These are phyloP conservation scores for Butorides virescens DNA, from an alignment of 2,113 vertebrate species.

Conservation along the genomic window DNA sequence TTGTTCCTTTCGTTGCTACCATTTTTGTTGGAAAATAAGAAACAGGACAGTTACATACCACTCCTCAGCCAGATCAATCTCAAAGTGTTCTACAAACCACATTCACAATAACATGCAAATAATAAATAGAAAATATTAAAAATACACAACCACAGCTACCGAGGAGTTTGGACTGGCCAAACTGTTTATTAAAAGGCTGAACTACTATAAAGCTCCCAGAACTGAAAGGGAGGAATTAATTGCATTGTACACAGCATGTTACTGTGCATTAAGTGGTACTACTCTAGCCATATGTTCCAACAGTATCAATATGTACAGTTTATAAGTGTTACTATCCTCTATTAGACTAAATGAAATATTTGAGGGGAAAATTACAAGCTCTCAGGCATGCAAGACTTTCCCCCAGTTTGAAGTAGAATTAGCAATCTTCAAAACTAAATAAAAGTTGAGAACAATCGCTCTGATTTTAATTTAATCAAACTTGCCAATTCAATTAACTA, in stretches of 20 bases:
- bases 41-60: not conserved
- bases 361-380: not conserved
- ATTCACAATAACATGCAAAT: not conserved
- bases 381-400: not conserved
- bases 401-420: not conserved
- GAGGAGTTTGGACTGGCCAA: not conserved
- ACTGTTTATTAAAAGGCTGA: not conserved
- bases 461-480: slow-evolving; percentile 10
- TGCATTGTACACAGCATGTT: fast-evolving
- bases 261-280: not conserved
- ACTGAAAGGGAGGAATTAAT: not conserved
- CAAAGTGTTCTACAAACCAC: not conserved
- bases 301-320: not conserved
- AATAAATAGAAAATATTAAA: not conserved
- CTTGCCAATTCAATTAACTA: not conserved
- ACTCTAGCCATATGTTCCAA: not conserved
- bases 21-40: not conserved
- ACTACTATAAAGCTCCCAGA: not conserved
- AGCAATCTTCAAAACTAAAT: not conserved
- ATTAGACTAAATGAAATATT: not conserved
- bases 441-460: not conserved
- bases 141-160: not conserved
- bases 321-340: not conserved
- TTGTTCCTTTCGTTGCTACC: not conserved
- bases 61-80: not conserved